phyloP scores from a whole-genome alignment of 1,140 invertebrate species.

The Pogonomyrmex californicus region DNA sequence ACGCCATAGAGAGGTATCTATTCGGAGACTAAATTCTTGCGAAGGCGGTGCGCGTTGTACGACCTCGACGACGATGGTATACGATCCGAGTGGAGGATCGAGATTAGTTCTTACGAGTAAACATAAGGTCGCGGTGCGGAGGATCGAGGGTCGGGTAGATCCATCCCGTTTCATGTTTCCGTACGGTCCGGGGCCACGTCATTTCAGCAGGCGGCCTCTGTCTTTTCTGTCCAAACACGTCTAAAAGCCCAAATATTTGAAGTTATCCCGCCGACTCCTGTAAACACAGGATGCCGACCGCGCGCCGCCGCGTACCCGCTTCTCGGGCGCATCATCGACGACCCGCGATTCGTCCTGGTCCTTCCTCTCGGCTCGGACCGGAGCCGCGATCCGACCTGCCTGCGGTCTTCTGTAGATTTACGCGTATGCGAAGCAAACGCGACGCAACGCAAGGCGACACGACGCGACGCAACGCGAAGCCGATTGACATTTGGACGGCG shows the following conservation, averaged over 20 bases:
- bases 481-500: constrained; percentile 60
- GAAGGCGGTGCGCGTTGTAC: neutral
- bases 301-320: constrained; percentile 33
- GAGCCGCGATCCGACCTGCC: constrained; percentile 30
- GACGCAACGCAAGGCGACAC: constrained; percentile 37
- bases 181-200: neutral
- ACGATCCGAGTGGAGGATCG: neutral
- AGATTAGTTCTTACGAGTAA: constrained; percentile 28
- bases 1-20: neutral
- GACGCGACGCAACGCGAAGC: constrained; percentile 16
- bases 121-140: constrained; percentile 23
- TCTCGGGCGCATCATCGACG: constrained; percentile 40
- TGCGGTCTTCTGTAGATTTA: constrained; percentile 28
- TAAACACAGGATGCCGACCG: constrained; percentile 74
- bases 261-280: constrained; percentile 75
- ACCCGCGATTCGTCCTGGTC: neutral
- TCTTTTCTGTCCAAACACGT: constrained; percentile 79
- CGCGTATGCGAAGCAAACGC: constrained; percentile 20
- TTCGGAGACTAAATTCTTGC: constrained; percentile 1
- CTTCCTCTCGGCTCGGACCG: neutral
- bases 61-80: neutral
- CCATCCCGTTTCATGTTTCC: constrained; percentile 71
- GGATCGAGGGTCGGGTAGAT: constrained; percentile 29
- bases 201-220: constrained; percentile 73
- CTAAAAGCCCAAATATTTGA: constrained; percentile 86